These are phyloP conservation scores for Buphagus erythrorhynchus DNA, from an alignment of 2,797 vertebrate genomes.

Conservation along the genomic window DNA sequence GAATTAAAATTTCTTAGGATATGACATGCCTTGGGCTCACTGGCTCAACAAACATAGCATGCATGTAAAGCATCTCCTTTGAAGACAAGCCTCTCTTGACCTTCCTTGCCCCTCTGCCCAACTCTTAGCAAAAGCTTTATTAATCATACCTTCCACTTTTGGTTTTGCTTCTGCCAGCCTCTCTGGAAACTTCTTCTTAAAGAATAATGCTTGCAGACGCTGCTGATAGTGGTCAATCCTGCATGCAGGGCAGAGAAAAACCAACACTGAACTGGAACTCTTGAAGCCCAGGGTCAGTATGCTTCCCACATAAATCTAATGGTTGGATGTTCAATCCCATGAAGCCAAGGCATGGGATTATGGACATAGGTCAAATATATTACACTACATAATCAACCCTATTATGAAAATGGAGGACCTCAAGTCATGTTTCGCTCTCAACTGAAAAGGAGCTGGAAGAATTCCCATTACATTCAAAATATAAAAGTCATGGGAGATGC, in stretches of 20 bases:
- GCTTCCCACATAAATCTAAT: not conserved
- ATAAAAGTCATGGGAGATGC: not conserved
- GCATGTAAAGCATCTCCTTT: not conserved
- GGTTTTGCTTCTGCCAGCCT: conserved; percentile 93
- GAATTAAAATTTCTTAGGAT: not conserved
- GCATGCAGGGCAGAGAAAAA: not conserved
- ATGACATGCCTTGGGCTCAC: not conserved
- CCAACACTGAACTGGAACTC: not conserved
- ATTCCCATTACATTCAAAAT: not conserved
- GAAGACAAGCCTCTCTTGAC: not conserved
- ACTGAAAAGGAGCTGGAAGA: not conserved
- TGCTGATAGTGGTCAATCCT: conserved; percentile 98
- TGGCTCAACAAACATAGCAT: not conserved
- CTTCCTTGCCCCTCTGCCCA: not conserved
- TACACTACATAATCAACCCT: not conserved
- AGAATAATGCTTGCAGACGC: conserved; percentile 93
- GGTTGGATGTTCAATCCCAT: not conserved
- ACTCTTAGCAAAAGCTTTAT: not conserved
- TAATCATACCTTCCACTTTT: conserved; percentile 90
- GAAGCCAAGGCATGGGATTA: not conserved
- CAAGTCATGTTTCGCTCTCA: not conserved
- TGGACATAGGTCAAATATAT: not conserved
- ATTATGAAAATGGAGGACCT: not conserved
- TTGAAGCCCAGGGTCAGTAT: not conserved
- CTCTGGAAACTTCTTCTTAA: conserved; percentile 98